These are phyloP conservation scores for Apis florea DNA, from an alignment of 1,140 invertebrate genomes.

Conservation along the genomic window DNA sequence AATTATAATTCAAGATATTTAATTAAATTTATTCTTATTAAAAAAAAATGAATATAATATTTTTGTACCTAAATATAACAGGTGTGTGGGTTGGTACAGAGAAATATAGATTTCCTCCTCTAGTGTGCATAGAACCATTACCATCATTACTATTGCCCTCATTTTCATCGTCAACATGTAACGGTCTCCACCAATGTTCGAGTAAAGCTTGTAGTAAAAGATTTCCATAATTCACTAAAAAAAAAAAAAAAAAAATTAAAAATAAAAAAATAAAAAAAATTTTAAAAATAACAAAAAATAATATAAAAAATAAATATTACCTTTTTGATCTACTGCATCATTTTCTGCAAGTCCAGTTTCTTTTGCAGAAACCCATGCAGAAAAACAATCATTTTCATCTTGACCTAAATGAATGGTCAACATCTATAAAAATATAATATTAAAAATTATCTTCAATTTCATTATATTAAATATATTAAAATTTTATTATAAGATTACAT, in stretches of 20 bases:
- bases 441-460: constrained; percentile 19
- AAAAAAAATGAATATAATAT: neutral
- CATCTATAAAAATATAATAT: constrained; percentile 85
- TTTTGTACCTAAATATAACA: constrained; percentile 93
- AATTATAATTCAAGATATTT: constrained; percentile 9
- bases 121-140: constrained; percentile 72
- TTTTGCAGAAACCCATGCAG: constrained; percentile 98
- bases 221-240: constrained; percentile 96
- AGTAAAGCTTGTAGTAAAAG: constrained; percentile 96
- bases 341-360: constrained; percentile 92
- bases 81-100: constrained; percentile 97
- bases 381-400: constrained; percentile 98
- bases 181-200: constrained; percentile 94
- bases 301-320: constrained; percentile 74
- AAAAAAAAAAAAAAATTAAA: constrained; percentile 8
- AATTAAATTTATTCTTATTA: neutral
- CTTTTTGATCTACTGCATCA: constrained; percentile 92
- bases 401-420: constrained; percentile 97
- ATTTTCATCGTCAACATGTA: constrained; percentile 80
- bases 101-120: constrained; percentile 91
- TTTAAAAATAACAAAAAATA: constrained; percentile 15
- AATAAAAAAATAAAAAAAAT: neutral
- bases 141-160: constrained; percentile 76
- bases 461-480: constrained; percentile 16
- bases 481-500: constrained; percentile 70